Conservation (phyloP, 1,140 invertebrate genomes). For the Aphaenogaster ashmeadi region DNA sequence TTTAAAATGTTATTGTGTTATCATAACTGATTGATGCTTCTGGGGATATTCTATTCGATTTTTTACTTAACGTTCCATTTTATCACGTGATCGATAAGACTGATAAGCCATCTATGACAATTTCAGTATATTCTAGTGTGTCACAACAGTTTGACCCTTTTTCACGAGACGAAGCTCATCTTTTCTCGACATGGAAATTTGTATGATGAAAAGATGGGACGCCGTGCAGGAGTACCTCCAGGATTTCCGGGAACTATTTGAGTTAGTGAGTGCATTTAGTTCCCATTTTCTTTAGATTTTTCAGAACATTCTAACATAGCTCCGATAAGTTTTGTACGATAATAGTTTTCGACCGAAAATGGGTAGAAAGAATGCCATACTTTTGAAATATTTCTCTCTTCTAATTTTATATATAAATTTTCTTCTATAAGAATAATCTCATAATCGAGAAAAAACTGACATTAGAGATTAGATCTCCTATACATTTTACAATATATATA, state of each 20-base stretch:
- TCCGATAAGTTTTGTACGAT: background rate
- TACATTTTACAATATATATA: background rate
- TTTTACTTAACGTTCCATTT: constrained; percentile 46
- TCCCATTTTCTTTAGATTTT: background rate
- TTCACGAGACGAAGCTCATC: background rate
- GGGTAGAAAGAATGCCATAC: background rate
- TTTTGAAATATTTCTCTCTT: background rate
- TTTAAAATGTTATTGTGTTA: background rate
- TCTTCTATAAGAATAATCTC: background rate
- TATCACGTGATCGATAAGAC: constrained; percentile 65
- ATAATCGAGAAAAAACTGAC: background rate
- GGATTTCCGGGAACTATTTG: constrained; percentile 71
- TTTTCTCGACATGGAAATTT: constrained; percentile 73
- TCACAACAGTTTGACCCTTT: background rate
- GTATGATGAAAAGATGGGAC: constrained; percentile 70
- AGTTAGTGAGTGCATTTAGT: constrained; percentile 70
- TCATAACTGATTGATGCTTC: background rate
- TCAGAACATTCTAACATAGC: background rate
- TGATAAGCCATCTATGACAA: constrained; percentile 58
- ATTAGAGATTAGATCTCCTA: background rate
- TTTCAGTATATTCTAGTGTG: constrained; percentile 39
- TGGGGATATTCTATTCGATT: constrained; percentile 23
- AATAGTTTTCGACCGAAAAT: background rate
- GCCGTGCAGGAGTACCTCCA: constrained; percentile 76
- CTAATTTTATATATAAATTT: background rate